phyloP scores from a whole-genome alignment of 2,113 vertebrate genomes.

The Takifugu flavidus region DNA sequence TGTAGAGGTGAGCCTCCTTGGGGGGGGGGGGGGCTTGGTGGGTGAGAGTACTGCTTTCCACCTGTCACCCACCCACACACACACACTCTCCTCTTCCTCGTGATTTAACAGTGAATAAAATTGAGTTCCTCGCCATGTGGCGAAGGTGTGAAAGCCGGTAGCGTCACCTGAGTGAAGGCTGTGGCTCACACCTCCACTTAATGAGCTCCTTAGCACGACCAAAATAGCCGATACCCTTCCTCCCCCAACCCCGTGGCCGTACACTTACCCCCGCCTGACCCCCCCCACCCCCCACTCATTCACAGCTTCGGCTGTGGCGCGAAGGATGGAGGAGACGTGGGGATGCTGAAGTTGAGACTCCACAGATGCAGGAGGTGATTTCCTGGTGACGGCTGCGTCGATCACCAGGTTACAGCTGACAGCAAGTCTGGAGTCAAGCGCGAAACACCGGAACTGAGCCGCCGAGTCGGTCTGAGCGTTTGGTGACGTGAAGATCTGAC shows the following conservation, averaged over 20 bases:
- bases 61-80: slow-evolving; percentile 15
- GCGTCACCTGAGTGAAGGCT: slow-evolving; percentile 68
- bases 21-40: slow-evolving; percentile 41
- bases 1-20: slow-evolving; percentile 53
- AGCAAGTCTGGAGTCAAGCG: too few relatives aligned
- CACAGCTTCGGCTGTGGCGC: too few relatives aligned
- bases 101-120: slow-evolving; percentile 75
- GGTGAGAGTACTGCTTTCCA: slow-evolving; percentile 47
- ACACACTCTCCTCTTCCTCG: slow-evolving; percentile 30
- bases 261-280: slow-evolving; percentile 29
- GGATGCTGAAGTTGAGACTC: too few relatives aligned
- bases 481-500: too few relatives aligned
- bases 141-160: slow-evolving; percentile 71
- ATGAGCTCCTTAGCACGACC: slow-evolving; percentile 85
- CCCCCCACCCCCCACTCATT: neutral
- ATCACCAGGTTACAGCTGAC: too few relatives aligned
- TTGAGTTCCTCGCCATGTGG: slow-evolving; percentile 58
- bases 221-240: slow-evolving; percentile 65
- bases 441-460: too few relatives aligned
- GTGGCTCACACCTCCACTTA: slow-evolving; percentile 82
- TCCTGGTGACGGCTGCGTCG: too few relatives aligned
- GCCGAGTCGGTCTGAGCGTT: too few relatives aligned
- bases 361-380: too few relatives aligned
- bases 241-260: slow-evolving; percentile 31
- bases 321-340: too few relatives aligned